phyloP scores from a whole-genome alignment of 2,888 invertebrate species.

The Oxystoma pomonae region DNA sequence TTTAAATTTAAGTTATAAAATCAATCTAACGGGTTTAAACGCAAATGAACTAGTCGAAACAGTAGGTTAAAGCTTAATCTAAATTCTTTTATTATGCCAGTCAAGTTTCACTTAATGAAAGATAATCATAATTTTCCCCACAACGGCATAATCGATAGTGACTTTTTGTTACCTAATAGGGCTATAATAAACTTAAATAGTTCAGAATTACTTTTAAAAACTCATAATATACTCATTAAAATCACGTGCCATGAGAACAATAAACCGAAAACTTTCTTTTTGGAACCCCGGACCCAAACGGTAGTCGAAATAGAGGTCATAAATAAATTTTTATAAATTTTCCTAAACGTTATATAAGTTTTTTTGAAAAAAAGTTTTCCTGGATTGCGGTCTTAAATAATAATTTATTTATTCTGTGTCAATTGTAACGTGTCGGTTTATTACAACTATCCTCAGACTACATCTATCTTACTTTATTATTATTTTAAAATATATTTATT shows the following conservation, averaged over 20 bases:
- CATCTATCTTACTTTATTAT: no score
- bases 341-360: no score
- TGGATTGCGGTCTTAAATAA: no score
- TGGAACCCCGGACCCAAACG: conserved; percentile 24
- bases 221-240: background rate
- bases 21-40: conserved; percentile 10
- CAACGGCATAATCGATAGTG: conserved; percentile 28
- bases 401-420: no score
- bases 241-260: background rate
- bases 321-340: no score
- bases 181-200: conserved; percentile 16
- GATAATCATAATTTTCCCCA: conserved; percentile 15
- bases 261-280: conserved; percentile 4
- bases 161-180: conserved; percentile 20
- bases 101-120: conserved; percentile 4
- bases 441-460: no score
- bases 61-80: conserved; percentile 5
- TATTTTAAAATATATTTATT: no score
- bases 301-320: conserved; percentile 23
- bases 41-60: conserved; percentile 14
- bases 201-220: background rate
- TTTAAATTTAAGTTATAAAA: conserved; percentile 6
- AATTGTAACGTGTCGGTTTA: no score
- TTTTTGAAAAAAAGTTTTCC: no score
- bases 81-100: background rate